phyloP scores from a whole-genome alignment of 1,140 invertebrate species.

The Penaeus japonicus region DNA sequence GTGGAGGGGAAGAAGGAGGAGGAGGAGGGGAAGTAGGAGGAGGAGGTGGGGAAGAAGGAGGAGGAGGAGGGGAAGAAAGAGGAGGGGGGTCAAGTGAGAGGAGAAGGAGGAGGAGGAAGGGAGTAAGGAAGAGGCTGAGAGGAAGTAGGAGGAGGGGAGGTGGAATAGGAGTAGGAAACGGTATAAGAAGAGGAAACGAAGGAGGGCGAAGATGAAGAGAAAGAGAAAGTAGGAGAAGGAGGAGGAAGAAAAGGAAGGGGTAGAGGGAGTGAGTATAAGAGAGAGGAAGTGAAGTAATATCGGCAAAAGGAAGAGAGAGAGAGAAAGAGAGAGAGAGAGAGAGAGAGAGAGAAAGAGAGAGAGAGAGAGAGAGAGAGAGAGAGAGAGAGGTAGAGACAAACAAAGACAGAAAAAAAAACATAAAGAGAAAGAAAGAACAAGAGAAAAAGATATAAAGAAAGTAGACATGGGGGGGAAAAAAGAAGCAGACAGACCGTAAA shows the following conservation, averaged over 20 bases:
- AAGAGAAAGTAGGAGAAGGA: neutral
- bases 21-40: neutral
- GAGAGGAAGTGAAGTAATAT: neutral
- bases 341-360: neutral
- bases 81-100: neutral
- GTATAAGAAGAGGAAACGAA: slow-evolving; percentile 31
- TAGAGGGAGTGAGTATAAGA: too few species aligned
- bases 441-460: neutral
- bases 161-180: neutral
- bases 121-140: neutral
- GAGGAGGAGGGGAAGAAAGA: neutral
- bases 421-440: neutral
- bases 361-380: neutral
- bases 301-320: neutral
- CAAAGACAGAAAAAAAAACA: neutral
- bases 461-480: neutral
- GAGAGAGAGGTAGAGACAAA: neutral
- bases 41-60: neutral
- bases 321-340: too few species aligned
- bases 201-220: too few species aligned
- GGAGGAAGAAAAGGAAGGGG: neutral
- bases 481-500: neutral
- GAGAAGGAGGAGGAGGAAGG: neutral
- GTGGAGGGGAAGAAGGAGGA: neutral
- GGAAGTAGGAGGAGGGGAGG: neutral